Conservation (phyloP, 2,113 vertebrate species). For the Salvelinus namaycush region DNA sequence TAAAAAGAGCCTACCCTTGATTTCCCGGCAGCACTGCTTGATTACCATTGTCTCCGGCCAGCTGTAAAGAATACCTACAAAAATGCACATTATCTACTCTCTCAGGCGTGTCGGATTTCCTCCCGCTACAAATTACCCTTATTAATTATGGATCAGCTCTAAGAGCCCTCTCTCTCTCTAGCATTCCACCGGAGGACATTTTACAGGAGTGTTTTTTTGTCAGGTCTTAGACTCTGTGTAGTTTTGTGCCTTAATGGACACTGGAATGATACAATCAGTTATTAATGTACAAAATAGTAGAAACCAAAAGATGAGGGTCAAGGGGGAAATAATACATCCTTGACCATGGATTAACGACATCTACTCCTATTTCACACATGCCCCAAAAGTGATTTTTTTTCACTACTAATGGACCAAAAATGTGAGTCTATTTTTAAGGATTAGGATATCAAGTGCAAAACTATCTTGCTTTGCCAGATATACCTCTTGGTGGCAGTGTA, state of each 20-base stretch:
- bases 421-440: not conserved
- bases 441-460: not conserved
- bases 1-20: conserved; percentile 54
- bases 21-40: conserved; percentile 40
- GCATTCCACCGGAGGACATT: not conserved
- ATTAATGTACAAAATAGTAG: not conserved
- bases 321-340: not conserved
- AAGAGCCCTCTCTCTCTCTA: not conserved
- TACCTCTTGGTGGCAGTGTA: conserved; percentile 51
- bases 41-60: conserved; percentile 37
- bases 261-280: not conserved
- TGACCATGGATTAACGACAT: not conserved
- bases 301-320: too few relatives aligned
- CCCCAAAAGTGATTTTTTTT: too few relatives aligned
- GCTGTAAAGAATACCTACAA: conserved; percentile 26
- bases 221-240: not conserved
- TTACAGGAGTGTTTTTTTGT: not conserved
- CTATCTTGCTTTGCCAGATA: not conserved
- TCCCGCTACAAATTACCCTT: conserved; percentile 40
- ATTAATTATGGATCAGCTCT: conserved; percentile 64
- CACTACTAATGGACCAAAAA: too few relatives aligned
- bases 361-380: not conserved
- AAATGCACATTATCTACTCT: conserved; percentile 12
- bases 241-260: not conserved
- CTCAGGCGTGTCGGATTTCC: conserved; percentile 37